Conservation (phyloP, 2,113 vertebrate genomes). For the Thunnus thynnus region DNA sequence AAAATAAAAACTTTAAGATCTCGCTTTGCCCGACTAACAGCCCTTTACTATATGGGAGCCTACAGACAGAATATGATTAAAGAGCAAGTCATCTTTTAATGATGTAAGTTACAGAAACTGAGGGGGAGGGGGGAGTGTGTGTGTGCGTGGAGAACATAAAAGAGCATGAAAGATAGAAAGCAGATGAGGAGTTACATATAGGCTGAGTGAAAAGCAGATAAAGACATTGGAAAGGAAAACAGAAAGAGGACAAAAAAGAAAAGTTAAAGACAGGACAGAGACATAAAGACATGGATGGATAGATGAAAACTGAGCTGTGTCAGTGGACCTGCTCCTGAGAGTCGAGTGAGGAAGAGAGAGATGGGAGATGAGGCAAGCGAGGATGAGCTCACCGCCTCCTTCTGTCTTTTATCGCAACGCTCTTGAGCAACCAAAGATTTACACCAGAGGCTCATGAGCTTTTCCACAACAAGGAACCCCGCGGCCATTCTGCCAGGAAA, state of each 20-base stretch:
- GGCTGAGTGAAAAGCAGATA: conserved; percentile 1
- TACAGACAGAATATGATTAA: conserved; percentile 46
- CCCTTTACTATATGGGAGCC: conserved; percentile 1
- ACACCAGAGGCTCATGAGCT: conserved; percentile 49
- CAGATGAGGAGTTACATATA: background rate
- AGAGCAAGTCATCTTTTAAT: conserved; percentile 51
- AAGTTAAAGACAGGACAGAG: conserved; percentile 12
- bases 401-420: conserved; percentile 38
- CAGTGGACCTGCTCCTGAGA: conserved; percentile 29
- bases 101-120: conserved; percentile 48
- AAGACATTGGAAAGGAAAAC: background rate
- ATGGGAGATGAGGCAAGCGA: conserved; percentile 48
- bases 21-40: background rate
- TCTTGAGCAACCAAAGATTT: conserved; percentile 57
- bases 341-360: conserved; percentile 14
- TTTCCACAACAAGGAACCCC: conserved; percentile 52
- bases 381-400: conserved; percentile 56
- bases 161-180: conserved; percentile 29
- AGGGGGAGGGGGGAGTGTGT: background rate
- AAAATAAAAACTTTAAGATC: background rate
- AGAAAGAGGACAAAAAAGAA: background rate
- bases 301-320: conserved; percentile 34
- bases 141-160: conserved; percentile 21
- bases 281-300: background rate
- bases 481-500: conserved; percentile 56